Percentiles rank a stretch among this genome's conserved stretches.
Conservation (phyloP, 2,888 invertebrate species). For the Leptogaster cylindrica region DNA sequence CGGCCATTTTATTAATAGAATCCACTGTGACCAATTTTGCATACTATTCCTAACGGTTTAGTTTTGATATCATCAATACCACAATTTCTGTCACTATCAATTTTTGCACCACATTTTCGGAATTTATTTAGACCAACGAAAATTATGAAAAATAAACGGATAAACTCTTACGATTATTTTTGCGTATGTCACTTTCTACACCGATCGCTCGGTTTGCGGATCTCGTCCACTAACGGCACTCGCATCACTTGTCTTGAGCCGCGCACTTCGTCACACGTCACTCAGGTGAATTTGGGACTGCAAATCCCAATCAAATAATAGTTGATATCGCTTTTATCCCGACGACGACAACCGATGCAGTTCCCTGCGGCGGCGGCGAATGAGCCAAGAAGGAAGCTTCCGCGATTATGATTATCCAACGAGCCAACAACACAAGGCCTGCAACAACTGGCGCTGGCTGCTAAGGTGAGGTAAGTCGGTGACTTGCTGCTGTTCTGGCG, state of each 20-base stretch:
- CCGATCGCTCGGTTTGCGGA: no score
- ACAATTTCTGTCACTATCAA: not conserved
- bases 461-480: no score
- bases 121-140: not conserved
- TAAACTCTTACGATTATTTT: not conserved
- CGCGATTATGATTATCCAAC: not conserved
- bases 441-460: slow-evolving; percentile 21
- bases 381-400: not conserved
- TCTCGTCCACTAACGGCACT: no score
- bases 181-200: not conserved
- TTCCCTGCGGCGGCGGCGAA: slow-evolving; percentile 4
- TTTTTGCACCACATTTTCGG: slow-evolving; percentile 17
- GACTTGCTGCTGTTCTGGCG: no score
- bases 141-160: no score
- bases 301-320: slow-evolving; percentile 2
- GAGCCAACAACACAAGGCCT: not conserved
- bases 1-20: slow-evolving; percentile 64
- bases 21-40: slow-evolving; percentile 63
- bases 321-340: not conserved
- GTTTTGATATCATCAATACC: not conserved
- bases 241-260: not conserved
- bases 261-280: not conserved
- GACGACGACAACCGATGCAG: not conserved
- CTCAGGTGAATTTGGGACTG: not conserved
- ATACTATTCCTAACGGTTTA: slow-evolving; percentile 57